Evolutionary conservation across 2,888 invertebrate genomes (phyloP).

Genomic region (Acanthoscelides obtectus): DNA sequence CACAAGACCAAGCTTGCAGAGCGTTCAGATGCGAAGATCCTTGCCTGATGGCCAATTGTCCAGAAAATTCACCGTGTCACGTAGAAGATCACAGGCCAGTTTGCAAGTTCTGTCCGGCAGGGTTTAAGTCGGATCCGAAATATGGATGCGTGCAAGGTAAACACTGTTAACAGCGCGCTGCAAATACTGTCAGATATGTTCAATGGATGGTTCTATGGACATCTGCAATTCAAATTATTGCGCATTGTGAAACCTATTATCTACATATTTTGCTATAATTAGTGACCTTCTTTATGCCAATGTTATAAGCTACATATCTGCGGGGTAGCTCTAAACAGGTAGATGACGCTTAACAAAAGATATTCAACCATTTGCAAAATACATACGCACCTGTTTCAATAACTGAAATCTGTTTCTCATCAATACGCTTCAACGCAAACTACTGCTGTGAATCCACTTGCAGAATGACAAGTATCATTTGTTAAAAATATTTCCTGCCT

Average conservation of each 20-base stretch:
- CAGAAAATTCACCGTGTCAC: constrained; percentile 81
- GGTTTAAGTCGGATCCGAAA: constrained; percentile 86
- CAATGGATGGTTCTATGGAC: not conserved
- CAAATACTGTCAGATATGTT: not conserved
- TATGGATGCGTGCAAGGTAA: constrained; percentile 97
- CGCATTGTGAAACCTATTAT: not conserved
- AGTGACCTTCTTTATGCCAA: no score
- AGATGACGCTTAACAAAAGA: no score
- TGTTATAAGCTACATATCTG: no score
- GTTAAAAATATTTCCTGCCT: no score
- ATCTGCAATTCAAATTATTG: not conserved
- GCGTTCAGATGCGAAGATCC: constrained; percentile 89
- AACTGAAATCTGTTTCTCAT: no score
- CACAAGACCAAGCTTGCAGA: constrained; percentile 77
- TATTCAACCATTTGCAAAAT: no score
- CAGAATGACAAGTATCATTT: no score
- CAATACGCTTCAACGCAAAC: no score
- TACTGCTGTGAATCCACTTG: no score
- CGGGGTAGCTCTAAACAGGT: no score
- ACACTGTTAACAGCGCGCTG: constrained; percentile 33
- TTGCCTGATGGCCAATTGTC: constrained; percentile 80
- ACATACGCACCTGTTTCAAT: no score
- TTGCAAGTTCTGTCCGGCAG: constrained; percentile 94
- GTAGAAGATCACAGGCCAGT: constrained; percentile 92
- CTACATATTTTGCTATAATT: no score